phyloP scores from a whole-genome alignment of 2,888 invertebrate genomes.

The Phyto melanocephala region DNA sequence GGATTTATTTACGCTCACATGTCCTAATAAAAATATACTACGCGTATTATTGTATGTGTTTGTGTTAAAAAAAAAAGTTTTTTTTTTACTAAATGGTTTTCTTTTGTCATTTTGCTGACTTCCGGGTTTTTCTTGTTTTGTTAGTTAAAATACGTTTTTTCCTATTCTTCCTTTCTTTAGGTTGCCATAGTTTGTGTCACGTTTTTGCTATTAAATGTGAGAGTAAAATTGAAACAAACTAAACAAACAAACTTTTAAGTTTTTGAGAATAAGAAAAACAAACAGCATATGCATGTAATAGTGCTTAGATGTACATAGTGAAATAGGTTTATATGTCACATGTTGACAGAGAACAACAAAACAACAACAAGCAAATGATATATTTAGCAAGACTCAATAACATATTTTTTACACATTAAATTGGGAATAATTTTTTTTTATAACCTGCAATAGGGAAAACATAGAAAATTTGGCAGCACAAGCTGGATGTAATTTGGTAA shows the following conservation, averaged over 20 bases:
- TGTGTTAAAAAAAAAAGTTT: not conserved
- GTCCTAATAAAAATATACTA: too few species aligned
- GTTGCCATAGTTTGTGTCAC: constrained; percentile 34
- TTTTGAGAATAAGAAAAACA: constrained; percentile 13
- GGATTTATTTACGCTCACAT: too few species aligned
- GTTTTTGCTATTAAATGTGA: constrained; percentile 48
- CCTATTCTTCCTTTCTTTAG: not conserved
- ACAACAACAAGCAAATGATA: not conserved
- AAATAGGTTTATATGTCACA: constrained; percentile 28
- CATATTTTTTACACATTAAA: constrained; percentile 13
- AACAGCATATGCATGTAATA: not conserved
- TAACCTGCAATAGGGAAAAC: not conserved
- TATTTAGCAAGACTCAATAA: not conserved
- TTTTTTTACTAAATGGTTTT: constrained; percentile 15
- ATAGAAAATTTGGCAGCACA: not conserved
- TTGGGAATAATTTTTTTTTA: constrained; percentile 2
- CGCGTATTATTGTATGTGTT: not conserved
- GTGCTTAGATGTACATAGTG: not conserved
- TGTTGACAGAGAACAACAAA: not conserved
- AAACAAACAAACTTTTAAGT: not conserved
- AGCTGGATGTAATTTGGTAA: too few species aligned
- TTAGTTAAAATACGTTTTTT: not conserved
- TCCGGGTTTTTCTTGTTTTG: constrained; percentile 21
- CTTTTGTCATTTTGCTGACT: constrained; percentile 37
- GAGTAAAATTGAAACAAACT: too few species aligned